A percentile compares a stretch with the other conserved stretches of the same genome.
phyloP scores from a whole-genome alignment of 2,113 vertebrate genomes.

The Empidonax alnorum region DNA sequence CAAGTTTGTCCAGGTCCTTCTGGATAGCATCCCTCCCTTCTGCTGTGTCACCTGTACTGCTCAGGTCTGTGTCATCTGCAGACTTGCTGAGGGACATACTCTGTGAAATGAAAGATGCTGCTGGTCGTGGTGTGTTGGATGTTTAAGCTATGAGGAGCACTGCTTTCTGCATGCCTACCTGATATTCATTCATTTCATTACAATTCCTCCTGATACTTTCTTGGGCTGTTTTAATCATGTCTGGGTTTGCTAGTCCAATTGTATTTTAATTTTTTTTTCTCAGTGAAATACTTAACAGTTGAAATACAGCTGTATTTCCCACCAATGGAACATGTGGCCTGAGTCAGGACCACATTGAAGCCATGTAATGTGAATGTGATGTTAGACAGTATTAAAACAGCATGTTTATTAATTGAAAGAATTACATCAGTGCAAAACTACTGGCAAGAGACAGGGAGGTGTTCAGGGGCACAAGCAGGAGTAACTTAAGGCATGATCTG shows the following conservation, averaged over 20 bases:
- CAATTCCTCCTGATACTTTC: neutral
- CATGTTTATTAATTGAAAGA: neutral
- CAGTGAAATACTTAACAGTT: neutral
- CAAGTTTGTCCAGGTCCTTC: neutral
- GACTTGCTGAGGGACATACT: neutral
- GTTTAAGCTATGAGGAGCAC: accelerated
- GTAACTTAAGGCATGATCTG: neutral
- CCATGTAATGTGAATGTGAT: neutral
- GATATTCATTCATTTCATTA: neutral
- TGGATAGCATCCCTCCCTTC: neutral
- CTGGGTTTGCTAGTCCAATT: neutral
- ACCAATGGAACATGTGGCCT: neutral
- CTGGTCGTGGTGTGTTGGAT: neutral
- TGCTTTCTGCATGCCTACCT: neutral
- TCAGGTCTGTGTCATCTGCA: neutral
- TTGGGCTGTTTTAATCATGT: neutral
- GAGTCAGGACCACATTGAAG: neutral
- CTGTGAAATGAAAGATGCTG: neutral
- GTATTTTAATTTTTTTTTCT: neutral
- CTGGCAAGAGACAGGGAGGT: neutral
- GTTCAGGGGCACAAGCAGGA: neutral
- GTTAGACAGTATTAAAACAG: neutral
- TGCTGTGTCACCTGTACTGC: neutral
- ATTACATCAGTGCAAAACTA: neutral
- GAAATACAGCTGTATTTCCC: neutral